phyloP scores from a whole-genome alignment of 2,888 invertebrate species.

The Drosophila neonasuta region DNA sequence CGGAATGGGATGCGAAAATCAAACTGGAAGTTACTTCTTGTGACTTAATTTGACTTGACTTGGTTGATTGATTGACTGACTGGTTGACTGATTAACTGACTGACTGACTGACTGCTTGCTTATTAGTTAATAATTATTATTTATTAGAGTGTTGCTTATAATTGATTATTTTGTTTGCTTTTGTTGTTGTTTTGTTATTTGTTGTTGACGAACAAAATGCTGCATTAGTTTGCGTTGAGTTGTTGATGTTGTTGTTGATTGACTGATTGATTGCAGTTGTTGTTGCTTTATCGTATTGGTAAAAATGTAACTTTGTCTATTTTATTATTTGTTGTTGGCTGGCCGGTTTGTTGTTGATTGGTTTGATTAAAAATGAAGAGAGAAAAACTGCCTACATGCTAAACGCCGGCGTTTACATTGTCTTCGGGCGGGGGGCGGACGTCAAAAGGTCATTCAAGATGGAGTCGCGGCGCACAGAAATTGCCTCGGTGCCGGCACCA shows the following conservation, averaged over 20 bases:
- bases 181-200: constrained; percentile 55
- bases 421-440: constrained; percentile 50
- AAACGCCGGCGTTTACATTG: constrained; percentile 73
- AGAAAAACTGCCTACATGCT: constrained; percentile 73
- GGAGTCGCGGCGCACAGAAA: constrained; percentile 58
- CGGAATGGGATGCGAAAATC: constrained; percentile 67
- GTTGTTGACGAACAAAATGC: constrained; percentile 70
- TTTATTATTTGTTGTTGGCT: constrained; percentile 76
- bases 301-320: constrained; percentile 77
- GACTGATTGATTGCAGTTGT: constrained; percentile 44
- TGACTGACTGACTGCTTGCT: constrained; percentile 60
- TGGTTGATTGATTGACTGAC: constrained; percentile 48
- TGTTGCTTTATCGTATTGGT: constrained; percentile 63
- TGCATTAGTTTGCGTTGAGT: constrained; percentile 55
- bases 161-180: constrained; percentile 40
- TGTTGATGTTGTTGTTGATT: constrained; percentile 44
- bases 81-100: constrained; percentile 51
- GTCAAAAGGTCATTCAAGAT: constrained; percentile 61
- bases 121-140: constrained; percentile 37
- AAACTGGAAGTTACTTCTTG: constrained; percentile 49
- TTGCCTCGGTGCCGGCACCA: constrained; percentile 36
- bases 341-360: constrained; percentile 67
- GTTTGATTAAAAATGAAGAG: constrained; percentile 66
- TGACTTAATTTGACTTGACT: constrained; percentile 43
- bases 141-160: constrained; percentile 28